Conservation (phyloP, 1,140 invertebrate genomes). For the Drosophila teissieri region DNA sequence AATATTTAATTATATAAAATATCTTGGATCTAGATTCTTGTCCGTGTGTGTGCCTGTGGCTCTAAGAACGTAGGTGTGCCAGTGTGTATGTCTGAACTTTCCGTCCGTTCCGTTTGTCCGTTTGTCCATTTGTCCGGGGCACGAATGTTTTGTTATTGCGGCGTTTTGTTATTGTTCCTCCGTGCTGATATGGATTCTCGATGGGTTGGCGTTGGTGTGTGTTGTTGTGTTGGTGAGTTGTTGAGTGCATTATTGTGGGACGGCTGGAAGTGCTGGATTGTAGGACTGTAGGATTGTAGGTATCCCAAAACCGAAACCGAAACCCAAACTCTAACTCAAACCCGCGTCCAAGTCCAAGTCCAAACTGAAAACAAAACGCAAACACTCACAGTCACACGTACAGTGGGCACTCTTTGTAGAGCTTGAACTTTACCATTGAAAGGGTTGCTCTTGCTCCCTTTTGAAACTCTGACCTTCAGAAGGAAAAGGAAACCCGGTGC, state of each 20-base stretch:
- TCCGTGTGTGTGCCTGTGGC: conserved; percentile 17
- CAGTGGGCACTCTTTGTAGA: conserved; percentile 1
- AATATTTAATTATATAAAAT: too few relatives aligned
- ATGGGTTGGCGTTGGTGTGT: conserved; percentile 20
- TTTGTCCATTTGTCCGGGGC: conserved; percentile 64
- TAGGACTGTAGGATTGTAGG: conserved; percentile 31
- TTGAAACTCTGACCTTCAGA: conserved; percentile 29
- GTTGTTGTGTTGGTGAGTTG: conserved; percentile 10
- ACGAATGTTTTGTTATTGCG: conserved; percentile 59
- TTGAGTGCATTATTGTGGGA: conserved; percentile 32
- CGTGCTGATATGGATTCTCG: conserved; percentile 74
- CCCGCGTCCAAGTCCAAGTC: not conserved
- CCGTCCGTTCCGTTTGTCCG: conserved; percentile 36
- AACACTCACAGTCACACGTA: conserved; percentile 13
- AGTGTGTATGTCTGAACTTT: conserved; percentile 65
- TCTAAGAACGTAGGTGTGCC: conserved; percentile 28
- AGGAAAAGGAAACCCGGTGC: conserved; percentile 27
- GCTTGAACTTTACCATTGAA: conserved; percentile 27
- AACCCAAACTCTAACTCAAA: conserved; percentile 9
- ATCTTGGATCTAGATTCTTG: not conserved
- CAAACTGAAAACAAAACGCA: not conserved
- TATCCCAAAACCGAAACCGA: conserved; percentile 26
- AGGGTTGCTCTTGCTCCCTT: conserved; percentile 32
- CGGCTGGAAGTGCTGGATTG: conserved; percentile 12
- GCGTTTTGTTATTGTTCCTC: conserved; percentile 54